phyloP scores from a whole-genome alignment of 2,797 vertebrate genomes.

The Silurus aristotelis region DNA sequence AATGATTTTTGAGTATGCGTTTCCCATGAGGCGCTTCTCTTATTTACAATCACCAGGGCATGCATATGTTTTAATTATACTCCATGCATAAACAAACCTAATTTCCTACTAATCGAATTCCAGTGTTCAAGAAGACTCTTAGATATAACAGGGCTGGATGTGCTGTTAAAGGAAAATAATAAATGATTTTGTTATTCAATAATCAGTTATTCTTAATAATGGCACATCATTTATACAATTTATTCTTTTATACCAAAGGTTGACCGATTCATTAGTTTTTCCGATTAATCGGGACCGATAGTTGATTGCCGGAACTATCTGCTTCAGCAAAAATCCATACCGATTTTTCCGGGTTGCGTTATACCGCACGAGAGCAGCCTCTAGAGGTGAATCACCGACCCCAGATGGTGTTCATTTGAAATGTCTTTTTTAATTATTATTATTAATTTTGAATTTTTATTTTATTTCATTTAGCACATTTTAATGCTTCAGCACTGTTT shows the following conservation, averaged over 20 bases:
- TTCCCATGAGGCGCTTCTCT: neutral
- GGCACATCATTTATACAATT: neutral
- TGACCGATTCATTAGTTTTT: no score
- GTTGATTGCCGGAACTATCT: no score
- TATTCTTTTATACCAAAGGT: neutral
- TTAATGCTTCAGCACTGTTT: no score
- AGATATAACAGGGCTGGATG: neutral
- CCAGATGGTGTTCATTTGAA: no score
- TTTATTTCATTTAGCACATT: no score
- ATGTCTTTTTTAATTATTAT: no score
- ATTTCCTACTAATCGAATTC: slow-evolving; percentile 23
- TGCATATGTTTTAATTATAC: slow-evolving; percentile 28
- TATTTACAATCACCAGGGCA: slow-evolving; percentile 2
- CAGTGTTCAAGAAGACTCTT: neutral
- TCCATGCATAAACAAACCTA: neutral
- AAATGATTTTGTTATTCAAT: neutral
- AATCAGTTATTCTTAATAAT: neutral
- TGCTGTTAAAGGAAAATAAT: neutral
- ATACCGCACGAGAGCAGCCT: no score
- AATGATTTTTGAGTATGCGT: neutral
- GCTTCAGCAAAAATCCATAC: no score
- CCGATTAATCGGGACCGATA: no score
- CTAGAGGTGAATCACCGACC: no score
- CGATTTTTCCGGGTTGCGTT: no score
- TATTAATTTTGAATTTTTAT: no score